Percentiles rank a stretch among this genome's conserved stretches.
These are phyloP conservation scores for Proterorhinus semilunaris DNA, from an alignment of 2,113 vertebrate species.

Conservation along the genomic window DNA sequence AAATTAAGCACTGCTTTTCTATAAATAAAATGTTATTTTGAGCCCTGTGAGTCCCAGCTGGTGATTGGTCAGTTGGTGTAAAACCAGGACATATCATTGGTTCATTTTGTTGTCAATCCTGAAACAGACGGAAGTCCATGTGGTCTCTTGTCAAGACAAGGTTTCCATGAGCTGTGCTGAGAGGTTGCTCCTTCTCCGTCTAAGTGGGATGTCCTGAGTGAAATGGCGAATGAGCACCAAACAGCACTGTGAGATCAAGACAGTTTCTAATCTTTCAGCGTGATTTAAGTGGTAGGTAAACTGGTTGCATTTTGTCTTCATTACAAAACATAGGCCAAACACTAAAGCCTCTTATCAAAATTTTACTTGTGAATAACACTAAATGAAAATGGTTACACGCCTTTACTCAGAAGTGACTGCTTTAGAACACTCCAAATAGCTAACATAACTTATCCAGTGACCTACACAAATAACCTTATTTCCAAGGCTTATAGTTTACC, in stretches of 20 bases:
- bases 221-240: not conserved
- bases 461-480: too few species aligned
- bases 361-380: not conserved
- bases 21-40: slow-evolving; percentile 53
- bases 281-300: not conserved
- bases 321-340: not conserved
- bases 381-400: not conserved
- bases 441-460: too few species aligned
- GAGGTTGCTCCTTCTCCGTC: accelerated
- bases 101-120: not conserved
- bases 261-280: not conserved
- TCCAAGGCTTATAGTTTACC: too few species aligned
- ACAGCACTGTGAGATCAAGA: not conserved
- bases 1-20: too few species aligned
- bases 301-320: not conserved
- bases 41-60: not conserved
- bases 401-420: not conserved
- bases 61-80: slow-evolving; percentile 33
- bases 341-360: not conserved
- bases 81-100: slow-evolving; percentile 20
- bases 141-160: not conserved
- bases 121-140: not conserved
- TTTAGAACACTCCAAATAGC: too few species aligned
- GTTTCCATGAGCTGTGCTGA: slow-evolving; percentile 7
- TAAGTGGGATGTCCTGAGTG: not conserved